These are phyloP conservation scores for Cyclopterus lumpus DNA, from an alignment of 2,797 vertebrate genomes.

Conservation along the genomic window DNA sequence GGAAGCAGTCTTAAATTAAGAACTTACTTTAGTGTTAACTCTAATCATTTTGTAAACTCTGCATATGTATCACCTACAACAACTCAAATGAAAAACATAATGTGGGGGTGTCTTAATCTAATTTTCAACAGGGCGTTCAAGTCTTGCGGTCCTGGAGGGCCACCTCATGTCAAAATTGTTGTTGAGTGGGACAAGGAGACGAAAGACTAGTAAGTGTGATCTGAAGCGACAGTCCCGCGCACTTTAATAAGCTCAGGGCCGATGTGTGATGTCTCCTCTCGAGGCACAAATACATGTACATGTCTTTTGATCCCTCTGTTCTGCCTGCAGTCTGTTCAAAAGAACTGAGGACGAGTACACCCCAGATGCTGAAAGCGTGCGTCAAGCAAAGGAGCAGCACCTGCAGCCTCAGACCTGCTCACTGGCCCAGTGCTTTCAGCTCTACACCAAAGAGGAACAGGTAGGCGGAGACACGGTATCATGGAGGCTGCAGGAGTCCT, in stretches of 20 bases:
- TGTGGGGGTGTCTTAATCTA: conserved; percentile 14
- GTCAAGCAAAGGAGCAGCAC: conserved; percentile 92
- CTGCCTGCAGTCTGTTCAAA: conserved; percentile 89
- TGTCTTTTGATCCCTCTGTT: conserved; percentile 30
- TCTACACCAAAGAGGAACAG: conserved; percentile 99
- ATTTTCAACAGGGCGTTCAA: conserved; percentile 88
- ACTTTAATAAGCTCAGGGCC: neutral
- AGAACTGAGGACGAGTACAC: conserved; percentile 97
- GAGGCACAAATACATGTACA: neutral
- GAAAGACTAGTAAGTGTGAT: conserved; percentile 94
- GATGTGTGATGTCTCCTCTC: conserved; percentile 20
- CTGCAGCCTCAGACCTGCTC: conserved; percentile 97
- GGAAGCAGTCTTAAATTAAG: neutral
- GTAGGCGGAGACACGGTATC: conserved; percentile 67
- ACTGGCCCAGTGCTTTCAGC: conserved; percentile 97
- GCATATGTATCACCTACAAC: neutral
- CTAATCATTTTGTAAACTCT: neutral
- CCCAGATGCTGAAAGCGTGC: conserved; percentile 96
- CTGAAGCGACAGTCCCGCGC: neutral
- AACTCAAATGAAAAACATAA: conserved; percentile 5
- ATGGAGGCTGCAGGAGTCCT: no score
- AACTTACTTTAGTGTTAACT: neutral
- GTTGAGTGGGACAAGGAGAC: conserved; percentile 99
- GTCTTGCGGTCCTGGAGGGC: conserved; percentile 94
- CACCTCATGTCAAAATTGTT: conserved; percentile 96